phyloP scores from a whole-genome alignment of 2,797 vertebrate species.

The Pipistrellus pipistrellus region DNA sequence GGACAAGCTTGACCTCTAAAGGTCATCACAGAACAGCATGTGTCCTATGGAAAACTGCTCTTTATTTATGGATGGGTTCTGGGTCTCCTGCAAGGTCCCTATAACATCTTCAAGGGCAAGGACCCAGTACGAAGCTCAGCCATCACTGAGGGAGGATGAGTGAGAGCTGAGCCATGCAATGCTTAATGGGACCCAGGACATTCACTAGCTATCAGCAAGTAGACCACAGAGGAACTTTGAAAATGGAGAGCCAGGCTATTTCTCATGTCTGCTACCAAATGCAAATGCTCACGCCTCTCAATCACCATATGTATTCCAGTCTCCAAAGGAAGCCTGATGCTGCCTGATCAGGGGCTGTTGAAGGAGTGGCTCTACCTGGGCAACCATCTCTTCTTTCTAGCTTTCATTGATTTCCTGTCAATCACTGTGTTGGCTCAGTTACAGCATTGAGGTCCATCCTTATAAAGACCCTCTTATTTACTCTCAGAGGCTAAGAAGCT shows the following conservation, averaged over 20 bases:
- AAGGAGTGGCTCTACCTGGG: neutral
- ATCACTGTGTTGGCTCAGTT: neutral
- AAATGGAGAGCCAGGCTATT: neutral
- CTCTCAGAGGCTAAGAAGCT: neutral
- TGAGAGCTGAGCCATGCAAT: neutral
- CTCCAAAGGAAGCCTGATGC: neutral
- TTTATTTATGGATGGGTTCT: neutral
- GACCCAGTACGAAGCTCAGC: neutral
- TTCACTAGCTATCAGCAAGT: neutral
- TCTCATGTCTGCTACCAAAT: neutral
- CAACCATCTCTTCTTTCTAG: neutral
- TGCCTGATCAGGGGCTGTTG: neutral
- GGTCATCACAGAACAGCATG: rapidly evolving
- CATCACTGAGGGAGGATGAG: neutral
- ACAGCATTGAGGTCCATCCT: neutral
- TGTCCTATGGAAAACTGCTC: no score
- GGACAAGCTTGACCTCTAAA: neutral
- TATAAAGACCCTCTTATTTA: neutral
- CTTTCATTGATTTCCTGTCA: neutral
- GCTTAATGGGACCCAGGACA: neutral
- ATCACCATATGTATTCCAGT: neutral
- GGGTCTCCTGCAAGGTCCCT: rapidly evolving
- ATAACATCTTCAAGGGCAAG: neutral
- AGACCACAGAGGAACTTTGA: neutral
- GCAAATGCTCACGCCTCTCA: neutral